Evolutionary conservation across 2,113 vertebrate species (phyloP), one percentile per base, ranked within the genome.

Genomic region (Rhizomys pruinosus): DNA sequence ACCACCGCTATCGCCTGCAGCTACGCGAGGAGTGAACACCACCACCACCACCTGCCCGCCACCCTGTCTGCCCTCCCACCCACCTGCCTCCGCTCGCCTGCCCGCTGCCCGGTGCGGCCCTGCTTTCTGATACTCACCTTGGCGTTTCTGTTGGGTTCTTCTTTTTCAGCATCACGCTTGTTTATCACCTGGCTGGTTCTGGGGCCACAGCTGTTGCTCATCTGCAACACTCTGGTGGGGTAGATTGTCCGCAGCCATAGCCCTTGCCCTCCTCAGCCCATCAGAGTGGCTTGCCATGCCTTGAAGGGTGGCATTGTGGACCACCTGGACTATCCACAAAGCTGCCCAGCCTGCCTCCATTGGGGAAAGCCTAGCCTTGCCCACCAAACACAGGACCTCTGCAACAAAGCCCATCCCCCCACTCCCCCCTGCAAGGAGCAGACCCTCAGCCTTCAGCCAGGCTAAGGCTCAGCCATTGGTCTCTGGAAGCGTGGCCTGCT

Each of bases 1-100:
- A 99, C 98, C 99, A 99, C 98, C 99, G 99, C 98, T 99, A 99
- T 98, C 99, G 99, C 98, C 98, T 99, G 98, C 99, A 99, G 98
- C 98, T 99, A 96, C 99, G 99, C 47, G 99, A 99, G 98, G 99
- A 99, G 99, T 99, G 98, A 98, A 90, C 1, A 55, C 84, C 25
- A 0, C 92, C 1, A 55, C 84, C 25, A 0, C 89, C 25, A 16
- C 61, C 66, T 34, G 15, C 89, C 72, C 34, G 13, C 87, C 55
- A 2, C 74, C 96, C 92, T 2, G 29, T 27, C 94, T 12, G 8
- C 87, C 72, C 47, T n/a, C n/a, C n/a, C n/a, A n/a, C n/a, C 52
- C 4, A 20, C 10, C 82, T 55, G 55, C 95, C 74, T 27, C 61
- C 34, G 82, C 93, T 80, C 66, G 37, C 92, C 92, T 32, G 93